Evolutionary conservation across 1,140 invertebrate species (phyloP).

Genomic region (Lamellibrachia luymesi): DNA sequence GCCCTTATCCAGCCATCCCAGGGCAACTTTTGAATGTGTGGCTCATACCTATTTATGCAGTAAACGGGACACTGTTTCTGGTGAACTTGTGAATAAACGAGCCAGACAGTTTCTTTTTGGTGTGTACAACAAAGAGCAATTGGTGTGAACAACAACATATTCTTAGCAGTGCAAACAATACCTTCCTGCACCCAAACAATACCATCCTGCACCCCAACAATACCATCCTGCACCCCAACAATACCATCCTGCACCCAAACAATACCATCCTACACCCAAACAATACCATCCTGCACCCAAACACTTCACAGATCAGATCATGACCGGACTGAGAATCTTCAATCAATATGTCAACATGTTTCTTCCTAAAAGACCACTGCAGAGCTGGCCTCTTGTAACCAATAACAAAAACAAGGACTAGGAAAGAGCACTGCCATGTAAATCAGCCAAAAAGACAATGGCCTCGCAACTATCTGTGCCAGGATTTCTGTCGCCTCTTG

Average conservation of each 20-base stretch:
- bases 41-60: not conserved
- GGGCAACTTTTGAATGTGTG: not conserved
- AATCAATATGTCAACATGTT: not conserved
- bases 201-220: no score
- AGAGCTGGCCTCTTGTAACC: not conserved
- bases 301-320: not conserved
- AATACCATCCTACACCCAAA: not conserved
- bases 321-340: not conserved
- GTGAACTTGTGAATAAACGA: not conserved
- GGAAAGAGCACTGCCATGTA: not conserved
- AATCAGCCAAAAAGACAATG: not conserved
- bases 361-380: not conserved
- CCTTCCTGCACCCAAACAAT: not conserved
- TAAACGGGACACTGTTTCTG: no score
- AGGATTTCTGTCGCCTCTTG: not conserved
- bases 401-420: not conserved
- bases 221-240: not conserved
- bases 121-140: not conserved
- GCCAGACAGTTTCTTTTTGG: not conserved
- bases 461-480: not conserved
- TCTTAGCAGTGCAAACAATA: not conserved
- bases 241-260: not conserved
- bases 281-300: not conserved
- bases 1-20: not conserved
- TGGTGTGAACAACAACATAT: not conserved